Conservation (phyloP, 1,140 invertebrate genomes). For the Polypedilum pembai region DNA sequence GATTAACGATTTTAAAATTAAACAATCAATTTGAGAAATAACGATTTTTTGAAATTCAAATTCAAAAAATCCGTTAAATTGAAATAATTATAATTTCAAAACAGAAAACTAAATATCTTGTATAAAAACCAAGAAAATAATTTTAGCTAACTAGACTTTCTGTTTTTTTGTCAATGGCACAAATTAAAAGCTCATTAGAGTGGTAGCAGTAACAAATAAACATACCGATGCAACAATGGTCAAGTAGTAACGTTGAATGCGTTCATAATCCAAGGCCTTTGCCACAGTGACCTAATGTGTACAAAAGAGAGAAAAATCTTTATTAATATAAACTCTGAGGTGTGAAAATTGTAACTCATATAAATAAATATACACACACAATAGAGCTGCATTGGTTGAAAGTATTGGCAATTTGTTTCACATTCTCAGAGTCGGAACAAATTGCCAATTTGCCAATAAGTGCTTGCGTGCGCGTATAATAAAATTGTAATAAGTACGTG, state of each 20-base stretch:
- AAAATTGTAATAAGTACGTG: constrained; percentile 13
- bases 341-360: not conserved
- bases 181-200: too few species aligned
- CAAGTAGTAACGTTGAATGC: constrained; percentile 78
- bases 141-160: too few species aligned
- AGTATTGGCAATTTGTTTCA: constrained; percentile 3
- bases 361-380: too few species aligned
- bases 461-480: constrained; percentile 3
- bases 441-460: constrained; percentile 17
- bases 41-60: too few species aligned
- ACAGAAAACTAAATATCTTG: too few species aligned
- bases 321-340: constrained; percentile 1
- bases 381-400: not conserved
- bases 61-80: too few species aligned
- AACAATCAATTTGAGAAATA: too few species aligned
- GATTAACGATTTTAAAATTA: not conserved
- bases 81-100: too few species aligned
- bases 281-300: constrained; percentile 67
- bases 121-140: too few species aligned
- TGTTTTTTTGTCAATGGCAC: too few species aligned
- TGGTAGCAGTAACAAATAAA: constrained; percentile 34
- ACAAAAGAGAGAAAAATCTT: not conserved
- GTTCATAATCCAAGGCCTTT: constrained; percentile 80
- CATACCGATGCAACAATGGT: constrained; percentile 83
- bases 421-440: not conserved